A percentile compares a stretch with the other conserved stretches of the same genome.
These are phyloP conservation scores for Drosophila multiciliata DNA, from an alignment of 2,888 invertebrate species.

Conservation along the genomic window DNA sequence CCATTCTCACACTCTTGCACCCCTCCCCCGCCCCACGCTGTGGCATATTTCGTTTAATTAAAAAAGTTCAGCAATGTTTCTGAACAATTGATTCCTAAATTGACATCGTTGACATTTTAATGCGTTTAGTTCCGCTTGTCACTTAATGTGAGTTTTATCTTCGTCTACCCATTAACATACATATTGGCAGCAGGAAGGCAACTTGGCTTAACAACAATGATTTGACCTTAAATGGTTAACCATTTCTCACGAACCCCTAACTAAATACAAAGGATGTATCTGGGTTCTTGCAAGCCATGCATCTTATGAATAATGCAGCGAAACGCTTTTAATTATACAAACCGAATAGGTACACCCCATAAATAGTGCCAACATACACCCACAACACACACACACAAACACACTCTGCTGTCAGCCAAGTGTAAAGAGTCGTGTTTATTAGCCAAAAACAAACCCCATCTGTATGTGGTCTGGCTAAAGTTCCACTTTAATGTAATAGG, in stretches of 20 bases:
- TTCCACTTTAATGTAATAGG: conserved; percentile 71
- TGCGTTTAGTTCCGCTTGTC: conserved; percentile 67
- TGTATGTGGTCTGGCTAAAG: conserved; percentile 28
- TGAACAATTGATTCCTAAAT: conserved; percentile 70
- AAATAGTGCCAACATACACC: conserved; percentile 23
- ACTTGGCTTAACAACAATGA: conserved; percentile 12
- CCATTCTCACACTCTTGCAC: background rate
- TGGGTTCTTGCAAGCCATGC: conserved; percentile 1
- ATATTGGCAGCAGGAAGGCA: conserved; percentile 22
- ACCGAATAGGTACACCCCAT: conserved; percentile 36
- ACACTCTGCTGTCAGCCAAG: conserved; percentile 66
- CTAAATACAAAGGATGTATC: conserved; percentile 9
- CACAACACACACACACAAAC: background rate
- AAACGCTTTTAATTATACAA: conserved; percentile 73
- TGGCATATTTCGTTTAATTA: conserved; percentile 72
- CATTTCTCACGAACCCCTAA: conserved; percentile 39
- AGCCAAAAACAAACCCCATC: conserved; percentile 65
- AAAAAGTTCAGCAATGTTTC: conserved; percentile 70
- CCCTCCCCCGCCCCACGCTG: background rate
- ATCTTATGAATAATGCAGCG: conserved; percentile 70
- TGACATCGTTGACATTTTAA: conserved; percentile 71
- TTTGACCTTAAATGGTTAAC: conserved; percentile 39
- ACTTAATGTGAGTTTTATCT: conserved; percentile 52
- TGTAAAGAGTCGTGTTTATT: conserved; percentile 75
- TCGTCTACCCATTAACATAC: conserved; percentile 54